phyloP scores from a whole-genome alignment of 1,140 invertebrate genomes.

The Panagrolaimus sp. region DNA sequence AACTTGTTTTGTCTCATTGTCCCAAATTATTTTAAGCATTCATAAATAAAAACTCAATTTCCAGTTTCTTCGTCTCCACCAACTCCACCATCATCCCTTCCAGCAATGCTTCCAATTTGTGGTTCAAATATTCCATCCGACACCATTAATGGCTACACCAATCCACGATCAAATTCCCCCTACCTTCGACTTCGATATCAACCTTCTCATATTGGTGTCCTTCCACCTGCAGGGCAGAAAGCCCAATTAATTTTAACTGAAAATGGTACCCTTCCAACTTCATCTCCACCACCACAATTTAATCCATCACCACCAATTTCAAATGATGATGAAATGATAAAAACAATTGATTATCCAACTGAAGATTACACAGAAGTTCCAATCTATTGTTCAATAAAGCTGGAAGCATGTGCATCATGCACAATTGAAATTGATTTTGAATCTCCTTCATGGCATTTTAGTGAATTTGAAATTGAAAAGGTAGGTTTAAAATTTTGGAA shows the following conservation, averaged over 20 bases:
- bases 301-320: neutral
- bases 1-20: no score
- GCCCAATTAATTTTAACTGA: neutral
- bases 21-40: no score
- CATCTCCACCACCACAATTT: neutral
- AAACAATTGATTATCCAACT: neutral
- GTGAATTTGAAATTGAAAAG: neutral
- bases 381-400: slow-evolving; percentile 24
- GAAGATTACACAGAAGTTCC: neutral
- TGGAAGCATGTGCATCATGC: slow-evolving; percentile 42
- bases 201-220: slow-evolving; percentile 2
- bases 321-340: neutral
- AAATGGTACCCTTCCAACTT: slow-evolving; percentile 7
- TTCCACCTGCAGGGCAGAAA: neutral
- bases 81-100: neutral
- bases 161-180: neutral
- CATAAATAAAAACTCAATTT: no score
- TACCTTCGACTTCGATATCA: neutral
- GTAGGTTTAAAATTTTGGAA: slow-evolving; percentile 21
- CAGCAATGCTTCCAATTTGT: slow-evolving; percentile 14
- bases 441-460: neutral
- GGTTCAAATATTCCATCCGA: neutral
- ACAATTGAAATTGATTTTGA: slow-evolving; percentile 30
- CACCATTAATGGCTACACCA: neutral
- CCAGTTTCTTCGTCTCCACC: neutral